Base-by-base conservation (phyloP, 2,113 vertebrate genomes). In the Onychostoma macrolepis region DNA sequence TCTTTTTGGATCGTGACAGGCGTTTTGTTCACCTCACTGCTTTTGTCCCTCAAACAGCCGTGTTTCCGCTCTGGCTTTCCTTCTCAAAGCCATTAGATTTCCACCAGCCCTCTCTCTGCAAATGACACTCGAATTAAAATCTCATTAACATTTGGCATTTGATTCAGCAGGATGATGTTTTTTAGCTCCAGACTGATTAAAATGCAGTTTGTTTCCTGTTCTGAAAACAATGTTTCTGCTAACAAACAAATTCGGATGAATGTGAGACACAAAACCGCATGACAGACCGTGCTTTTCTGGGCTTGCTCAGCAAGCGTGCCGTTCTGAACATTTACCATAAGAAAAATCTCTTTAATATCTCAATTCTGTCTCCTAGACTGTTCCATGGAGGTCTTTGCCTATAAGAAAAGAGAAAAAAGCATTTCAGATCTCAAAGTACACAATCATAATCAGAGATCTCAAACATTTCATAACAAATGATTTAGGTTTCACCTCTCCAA, bases 61-160 rank as follows among this genome's bases (percentile, higher is more conserved):
- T 45, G 72, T 45, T 75, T 45, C 38, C 24, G 24, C 19, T 56
- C 61, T 28, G 61, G 61, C 61, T 28, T 65, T 12, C 26, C 10
- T 26, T 43, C 38, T 45, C 72, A 43, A 45, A 15, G 53, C 33
- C 76, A 56, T 56, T 21, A 12, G 48, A 56, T 13, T 30, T 77
- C 15, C 75, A 36, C 4, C 19, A 58, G 77, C n/a, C 28, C n/a
- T 33, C 30, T 71, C 67, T 36, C 72, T n/a, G 38, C 78, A 79
- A 79, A 56, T 17, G 30, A 63, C 53, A 19, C 33, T 24, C 56
- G 9, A 80, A 63, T 80, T 80, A 80, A 80, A 80, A 80, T 41
- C 78, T 80, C 78, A 80, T 80, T 80, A 80, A 61, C 78, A 80
- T 80, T 41, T 63, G 78, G 33, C 78, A 61, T 80, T 41, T 26